Conservation (phyloP, 1,140 invertebrate species). For the Microplitis mediator region DNA sequence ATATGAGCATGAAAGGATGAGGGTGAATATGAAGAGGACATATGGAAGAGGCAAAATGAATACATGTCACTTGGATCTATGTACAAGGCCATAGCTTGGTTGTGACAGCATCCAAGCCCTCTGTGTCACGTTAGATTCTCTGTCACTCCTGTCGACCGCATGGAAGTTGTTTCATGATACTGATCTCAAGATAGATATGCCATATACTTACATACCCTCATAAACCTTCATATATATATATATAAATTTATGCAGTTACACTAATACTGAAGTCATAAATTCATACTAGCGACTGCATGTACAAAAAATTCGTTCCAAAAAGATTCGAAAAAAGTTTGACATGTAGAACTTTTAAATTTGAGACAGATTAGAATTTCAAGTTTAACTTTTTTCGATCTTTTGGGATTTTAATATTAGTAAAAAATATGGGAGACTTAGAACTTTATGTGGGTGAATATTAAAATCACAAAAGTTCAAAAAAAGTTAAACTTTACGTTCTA, state of each 20-base stretch:
- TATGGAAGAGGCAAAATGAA: background rate
- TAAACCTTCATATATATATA: background rate
- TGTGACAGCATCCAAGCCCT: slow-evolving; percentile 10
- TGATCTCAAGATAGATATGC: background rate
- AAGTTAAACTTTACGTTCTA: too few relatives aligned
- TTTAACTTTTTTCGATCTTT: too few relatives aligned
- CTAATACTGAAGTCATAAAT: too few relatives aligned
- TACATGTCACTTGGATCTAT: slow-evolving; percentile 4
- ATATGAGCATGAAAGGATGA: background rate
- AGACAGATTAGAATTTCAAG: too few relatives aligned
- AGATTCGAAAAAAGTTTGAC: too few relatives aligned
- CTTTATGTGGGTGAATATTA: too few relatives aligned
- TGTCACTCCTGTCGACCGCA: slow-evolving; percentile 24
- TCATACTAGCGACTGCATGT: too few relatives aligned
- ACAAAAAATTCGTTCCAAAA: too few relatives aligned
- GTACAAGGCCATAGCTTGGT: background rate
- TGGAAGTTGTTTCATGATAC: slow-evolving; percentile 12
- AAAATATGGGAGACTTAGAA: too few relatives aligned
- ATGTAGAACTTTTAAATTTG: too few relatives aligned
- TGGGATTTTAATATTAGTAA: too few relatives aligned
- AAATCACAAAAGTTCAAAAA: too few relatives aligned
- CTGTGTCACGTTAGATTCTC: slow-evolving; percentile 14
- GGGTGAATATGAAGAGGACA: background rate
- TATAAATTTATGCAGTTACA: background rate
- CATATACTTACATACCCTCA: background rate